A percentile compares a stretch with the other conserved stretches of the same genome.
Evolutionary conservation across 2,113 vertebrate genomes (phyloP).

Genomic region (Sebastes fasciatus): DNA sequence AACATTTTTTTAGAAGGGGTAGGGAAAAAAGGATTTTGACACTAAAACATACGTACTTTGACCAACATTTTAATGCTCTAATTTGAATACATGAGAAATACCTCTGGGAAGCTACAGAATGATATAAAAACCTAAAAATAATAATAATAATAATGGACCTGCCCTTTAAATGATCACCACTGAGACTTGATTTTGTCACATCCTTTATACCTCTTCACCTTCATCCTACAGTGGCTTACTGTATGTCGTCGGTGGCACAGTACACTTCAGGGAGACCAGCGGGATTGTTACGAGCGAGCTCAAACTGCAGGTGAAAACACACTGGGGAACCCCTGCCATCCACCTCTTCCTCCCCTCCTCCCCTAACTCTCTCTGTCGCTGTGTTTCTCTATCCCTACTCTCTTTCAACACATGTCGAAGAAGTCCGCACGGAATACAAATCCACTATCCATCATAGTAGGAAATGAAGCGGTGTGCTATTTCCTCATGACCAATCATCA

Average conservation of each 20-base stretch:
- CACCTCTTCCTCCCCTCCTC: neutral
- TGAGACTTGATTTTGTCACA: constrained; percentile 26
- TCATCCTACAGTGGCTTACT: constrained; percentile 35
- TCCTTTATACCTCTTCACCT: constrained; percentile 35
- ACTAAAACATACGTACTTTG: too few relatives aligned
- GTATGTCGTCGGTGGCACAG: constrained; percentile 22
- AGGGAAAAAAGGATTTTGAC: too few relatives aligned
- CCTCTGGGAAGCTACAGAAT: too few relatives aligned
- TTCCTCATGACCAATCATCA: constrained; percentile 44
- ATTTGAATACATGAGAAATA: too few relatives aligned
- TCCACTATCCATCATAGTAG: constrained; percentile 13
- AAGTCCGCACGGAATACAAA: constrained; percentile 6
- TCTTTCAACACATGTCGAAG: constrained; percentile 1
- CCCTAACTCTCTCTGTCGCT: neutral
- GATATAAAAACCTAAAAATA: too few relatives aligned
- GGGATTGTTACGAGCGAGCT: constrained; percentile 31
- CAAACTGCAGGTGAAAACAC: constrained; percentile 49
- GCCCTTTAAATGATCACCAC: constrained; percentile 10
- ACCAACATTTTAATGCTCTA: too few relatives aligned
- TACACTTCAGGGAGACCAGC: constrained; percentile 26
- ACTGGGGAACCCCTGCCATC: constrained; percentile 25
- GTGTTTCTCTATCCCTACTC: constrained; percentile 1
- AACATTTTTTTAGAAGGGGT: too few relatives aligned
- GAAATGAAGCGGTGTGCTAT: constrained; percentile 13
- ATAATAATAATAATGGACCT: too few relatives aligned